Conservation (phyloP, 2,113 vertebrate species). For the Psammodynastes pulverulentus region DNA sequence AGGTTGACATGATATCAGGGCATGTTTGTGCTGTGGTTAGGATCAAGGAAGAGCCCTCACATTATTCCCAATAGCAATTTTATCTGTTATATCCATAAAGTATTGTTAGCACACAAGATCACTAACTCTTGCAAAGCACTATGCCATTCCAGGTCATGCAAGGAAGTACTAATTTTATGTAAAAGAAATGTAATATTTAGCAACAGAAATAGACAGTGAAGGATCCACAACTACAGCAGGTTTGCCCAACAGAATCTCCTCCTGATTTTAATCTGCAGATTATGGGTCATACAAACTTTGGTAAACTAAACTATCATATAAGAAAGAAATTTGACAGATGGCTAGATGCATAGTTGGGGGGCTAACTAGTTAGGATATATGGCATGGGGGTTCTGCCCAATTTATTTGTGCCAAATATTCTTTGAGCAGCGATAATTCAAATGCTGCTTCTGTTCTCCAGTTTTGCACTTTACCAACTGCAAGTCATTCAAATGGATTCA, state of each 20-base stretch:
- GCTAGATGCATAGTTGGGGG: neutral
- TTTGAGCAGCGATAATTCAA: slow-evolving; percentile 56
- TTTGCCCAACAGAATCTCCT: neutral
- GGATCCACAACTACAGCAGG: neutral
- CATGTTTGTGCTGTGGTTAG: neutral
- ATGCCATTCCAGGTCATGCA: neutral
- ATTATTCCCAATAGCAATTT: neutral
- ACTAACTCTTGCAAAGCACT: neutral
- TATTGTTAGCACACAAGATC: neutral
- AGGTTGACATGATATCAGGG: neutral
- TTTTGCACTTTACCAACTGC: slow-evolving; percentile 61
- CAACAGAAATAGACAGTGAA: neutral
- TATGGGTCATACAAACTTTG: neutral
- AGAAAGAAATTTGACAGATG: neutral
- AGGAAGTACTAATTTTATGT: neutral
- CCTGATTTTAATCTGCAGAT: neutral
- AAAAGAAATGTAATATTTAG: neutral
- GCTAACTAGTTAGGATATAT: slow-evolving; percentile 25
- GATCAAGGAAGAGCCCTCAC: neutral
- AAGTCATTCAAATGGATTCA: slow-evolving; percentile 51
- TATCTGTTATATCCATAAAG: neutral
- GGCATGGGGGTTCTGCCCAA: neutral
- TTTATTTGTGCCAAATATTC: slow-evolving; percentile 62
- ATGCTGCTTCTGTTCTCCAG: neutral
- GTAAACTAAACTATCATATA: neutral